These are phyloP conservation scores for Rhaphigaster nebulosa DNA, from an alignment of 2,888 invertebrate genomes.

Conservation along the genomic window DNA sequence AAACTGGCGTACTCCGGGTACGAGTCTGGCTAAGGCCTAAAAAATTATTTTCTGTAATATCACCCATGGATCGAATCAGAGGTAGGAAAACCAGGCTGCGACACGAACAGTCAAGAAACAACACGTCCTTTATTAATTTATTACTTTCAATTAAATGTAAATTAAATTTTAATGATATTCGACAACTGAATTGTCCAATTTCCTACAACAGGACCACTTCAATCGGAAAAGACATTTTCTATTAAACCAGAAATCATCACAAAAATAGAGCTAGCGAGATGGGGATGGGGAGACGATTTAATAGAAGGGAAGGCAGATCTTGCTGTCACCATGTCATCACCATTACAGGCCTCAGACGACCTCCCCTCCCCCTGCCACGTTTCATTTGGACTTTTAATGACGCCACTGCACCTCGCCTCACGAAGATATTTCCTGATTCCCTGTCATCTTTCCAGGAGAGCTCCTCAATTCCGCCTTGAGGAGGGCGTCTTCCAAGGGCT, in stretches of 20 bases:
- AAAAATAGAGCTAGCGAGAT: background rate
- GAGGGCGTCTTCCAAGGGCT: background rate
- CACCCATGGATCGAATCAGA: too few relatives aligned
- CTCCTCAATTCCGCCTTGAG: background rate
- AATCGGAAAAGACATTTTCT: background rate
- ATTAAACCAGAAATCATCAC: background rate
- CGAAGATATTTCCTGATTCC: constrained; percentile 21
- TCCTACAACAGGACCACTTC: background rate
- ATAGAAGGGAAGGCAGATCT: background rate
- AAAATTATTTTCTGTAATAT: too few relatives aligned
- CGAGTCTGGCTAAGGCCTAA: too few relatives aligned
- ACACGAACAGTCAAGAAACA: too few relatives aligned
- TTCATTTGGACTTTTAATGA: constrained; percentile 44
- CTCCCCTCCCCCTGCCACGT: background rate
- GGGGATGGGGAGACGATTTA: constrained; percentile 4
- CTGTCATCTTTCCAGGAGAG: background rate
- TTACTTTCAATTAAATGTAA: background rate
- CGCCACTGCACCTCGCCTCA: constrained; percentile 26
- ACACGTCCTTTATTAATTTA: too few relatives aligned
- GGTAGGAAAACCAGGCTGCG: too few relatives aligned
- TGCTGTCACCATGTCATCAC: constrained; percentile 26
- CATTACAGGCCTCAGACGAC: background rate
- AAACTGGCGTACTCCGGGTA: too few relatives aligned
- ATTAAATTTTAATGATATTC: background rate
- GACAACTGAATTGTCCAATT: background rate